These are phyloP conservation scores for Ellobius talpinus DNA, from an alignment of 2,113 vertebrate genomes.

Conservation along the genomic window DNA sequence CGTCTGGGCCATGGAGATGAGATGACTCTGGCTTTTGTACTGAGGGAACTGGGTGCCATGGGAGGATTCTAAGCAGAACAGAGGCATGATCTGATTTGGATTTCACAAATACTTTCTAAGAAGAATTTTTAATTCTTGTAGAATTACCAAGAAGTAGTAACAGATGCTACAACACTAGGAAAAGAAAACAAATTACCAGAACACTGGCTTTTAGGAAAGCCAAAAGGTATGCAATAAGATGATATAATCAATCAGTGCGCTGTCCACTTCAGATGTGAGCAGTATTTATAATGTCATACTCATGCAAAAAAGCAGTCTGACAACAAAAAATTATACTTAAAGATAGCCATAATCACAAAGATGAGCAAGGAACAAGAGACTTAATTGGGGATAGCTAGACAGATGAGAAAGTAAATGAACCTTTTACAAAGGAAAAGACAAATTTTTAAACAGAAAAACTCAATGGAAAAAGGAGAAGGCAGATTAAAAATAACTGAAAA, in stretches of 20 bases:
- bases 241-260: slow-evolving; percentile 15
- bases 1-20: neutral
- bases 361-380: slow-evolving; percentile 46
- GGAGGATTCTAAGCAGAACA: slow-evolving; percentile 54
- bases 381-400: slow-evolving; percentile 24
- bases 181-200: slow-evolving; percentile 45
- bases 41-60: slow-evolving; percentile 2
- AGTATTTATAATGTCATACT: slow-evolving; percentile 55
- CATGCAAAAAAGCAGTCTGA: neutral
- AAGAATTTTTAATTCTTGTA: slow-evolving; percentile 15
- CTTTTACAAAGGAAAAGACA: slow-evolving; percentile 47
- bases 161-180: slow-evolving; percentile 14
- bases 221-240: slow-evolving; percentile 12
- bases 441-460: slow-evolving; percentile 59
- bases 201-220: slow-evolving; percentile 47
- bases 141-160: slow-evolving; percentile 28
- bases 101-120: slow-evolving; percentile 64
- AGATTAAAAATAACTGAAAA: slow-evolving; percentile 48
- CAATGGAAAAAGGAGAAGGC: slow-evolving; percentile 25
- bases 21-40: slow-evolving; percentile 41
- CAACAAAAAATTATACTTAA: slow-evolving; percentile 61
- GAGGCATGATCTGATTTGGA: slow-evolving; percentile 40
- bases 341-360: slow-evolving; percentile 47
- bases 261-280: slow-evolving; percentile 21
- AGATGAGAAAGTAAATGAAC: slow-evolving; percentile 50